These are phyloP conservation scores for Hoplodrina ambigua DNA, from an alignment of 2,888 invertebrate genomes.

Conservation along the genomic window DNA sequence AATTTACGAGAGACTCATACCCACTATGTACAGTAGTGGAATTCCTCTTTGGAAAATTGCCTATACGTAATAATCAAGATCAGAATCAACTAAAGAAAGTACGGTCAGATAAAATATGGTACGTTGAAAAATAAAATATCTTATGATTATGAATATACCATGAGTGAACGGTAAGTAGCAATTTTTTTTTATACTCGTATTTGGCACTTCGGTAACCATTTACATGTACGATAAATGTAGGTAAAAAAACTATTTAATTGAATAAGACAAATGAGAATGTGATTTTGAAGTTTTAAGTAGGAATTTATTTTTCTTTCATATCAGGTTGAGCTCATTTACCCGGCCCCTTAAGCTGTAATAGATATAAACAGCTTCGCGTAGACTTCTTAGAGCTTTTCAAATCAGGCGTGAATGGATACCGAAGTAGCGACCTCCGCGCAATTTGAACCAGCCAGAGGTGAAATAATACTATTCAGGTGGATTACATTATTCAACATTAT, in stretches of 20 bases:
- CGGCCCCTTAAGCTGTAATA: slow-evolving; percentile 9
- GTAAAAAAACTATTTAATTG: not conserved
- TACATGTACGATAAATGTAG: not conserved
- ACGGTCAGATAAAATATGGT: not conserved
- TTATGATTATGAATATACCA: too few species aligned
- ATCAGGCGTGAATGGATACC: slow-evolving; percentile 58
- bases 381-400: slow-evolving; percentile 58
- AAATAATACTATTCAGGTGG: slow-evolving; percentile 33
- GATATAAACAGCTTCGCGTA: slow-evolving; percentile 32
- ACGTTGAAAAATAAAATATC: not conserved
- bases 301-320: not conserved
- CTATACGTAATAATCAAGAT: not conserved
- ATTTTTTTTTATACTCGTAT: not conserved
- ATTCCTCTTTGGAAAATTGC: slow-evolving; percentile 11
- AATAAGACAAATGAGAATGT: not conserved
- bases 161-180: too few species aligned
- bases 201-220: not conserved
- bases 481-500: not conserved
- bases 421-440: slow-evolving; percentile 31
- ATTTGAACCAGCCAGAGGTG: slow-evolving; percentile 22
- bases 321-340: not conserved
- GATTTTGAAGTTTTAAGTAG: not conserved
- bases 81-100: not conserved
- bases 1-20: not conserved
- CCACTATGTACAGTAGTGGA: not conserved